A percentile compares a stretch with the other conserved stretches of the same genome.
Evolutionary conservation across 2,888 invertebrate genomes (phyloP).

Genomic region (Scaeva pyrastri): DNA sequence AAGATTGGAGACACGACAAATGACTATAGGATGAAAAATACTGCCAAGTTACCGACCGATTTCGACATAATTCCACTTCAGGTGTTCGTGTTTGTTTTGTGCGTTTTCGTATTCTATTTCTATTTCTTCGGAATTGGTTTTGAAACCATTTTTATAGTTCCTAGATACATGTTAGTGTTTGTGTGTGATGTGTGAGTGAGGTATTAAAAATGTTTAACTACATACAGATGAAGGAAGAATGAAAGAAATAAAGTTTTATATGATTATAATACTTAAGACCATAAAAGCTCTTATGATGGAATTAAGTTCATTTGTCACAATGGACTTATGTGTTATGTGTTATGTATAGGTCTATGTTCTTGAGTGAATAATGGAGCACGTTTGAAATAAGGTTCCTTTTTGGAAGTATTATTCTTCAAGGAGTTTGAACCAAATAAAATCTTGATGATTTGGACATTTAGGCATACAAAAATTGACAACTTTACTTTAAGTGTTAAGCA

Average conservation of each 20-base stretch:
- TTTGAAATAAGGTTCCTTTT: background rate
- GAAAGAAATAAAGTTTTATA: constrained; percentile 30
- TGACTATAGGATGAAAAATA: constrained; percentile 36
- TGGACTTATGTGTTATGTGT: background rate
- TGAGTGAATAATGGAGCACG: background rate
- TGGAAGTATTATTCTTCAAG: too few species aligned
- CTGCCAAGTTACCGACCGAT: background rate
- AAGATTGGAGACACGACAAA: constrained; percentile 3
- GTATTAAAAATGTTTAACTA: constrained; percentile 41
- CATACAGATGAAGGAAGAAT: background rate
- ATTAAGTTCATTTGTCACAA: constrained; percentile 44
- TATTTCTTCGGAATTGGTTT: constrained; percentile 42
- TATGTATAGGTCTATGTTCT: background rate
- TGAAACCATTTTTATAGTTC: too few species aligned
- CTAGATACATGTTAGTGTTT: background rate
- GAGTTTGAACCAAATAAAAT: too few species aligned
- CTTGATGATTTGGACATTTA: too few species aligned
- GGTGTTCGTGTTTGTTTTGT: constrained; percentile 56
- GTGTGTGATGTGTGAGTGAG: constrained; percentile 16
- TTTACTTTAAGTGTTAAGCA: too few species aligned
- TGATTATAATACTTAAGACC: constrained; percentile 24
- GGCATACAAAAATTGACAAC: too few species aligned
- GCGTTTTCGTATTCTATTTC: constrained; percentile 22
- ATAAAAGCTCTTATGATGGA: constrained; percentile 37
- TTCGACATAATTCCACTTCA: constrained; percentile 25